Evolutionary conservation across 2,888 invertebrate genomes (phyloP).

Genomic region (Oscheius myriophilus): DNA sequence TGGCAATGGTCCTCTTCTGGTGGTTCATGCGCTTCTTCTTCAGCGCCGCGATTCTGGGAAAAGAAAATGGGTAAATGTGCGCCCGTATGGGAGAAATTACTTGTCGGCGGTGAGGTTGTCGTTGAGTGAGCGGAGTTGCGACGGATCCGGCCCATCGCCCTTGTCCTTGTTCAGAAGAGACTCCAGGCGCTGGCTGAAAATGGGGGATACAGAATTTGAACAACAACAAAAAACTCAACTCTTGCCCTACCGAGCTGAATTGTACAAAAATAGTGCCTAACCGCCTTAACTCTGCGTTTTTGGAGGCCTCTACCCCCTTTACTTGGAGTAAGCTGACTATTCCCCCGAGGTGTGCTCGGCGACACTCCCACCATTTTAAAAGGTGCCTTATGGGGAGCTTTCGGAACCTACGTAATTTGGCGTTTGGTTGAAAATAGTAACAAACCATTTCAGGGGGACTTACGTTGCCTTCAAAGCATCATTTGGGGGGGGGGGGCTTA

Average conservation of each 20-base stretch:
- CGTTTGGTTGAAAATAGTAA: no score
- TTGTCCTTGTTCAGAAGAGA: slow-evolving; percentile 23
- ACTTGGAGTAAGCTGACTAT: no score
- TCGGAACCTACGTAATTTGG: neutral
- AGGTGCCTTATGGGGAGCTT: neutral
- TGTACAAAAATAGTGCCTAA: no score
- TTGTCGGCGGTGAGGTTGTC: slow-evolving; percentile 98
- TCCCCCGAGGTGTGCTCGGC: neutral
- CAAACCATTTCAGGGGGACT: no score
- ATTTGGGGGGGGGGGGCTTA: no score
- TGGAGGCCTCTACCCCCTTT: no score
- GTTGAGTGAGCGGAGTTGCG: slow-evolving; percentile 82
- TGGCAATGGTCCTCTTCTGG: slow-evolving; percentile 53
- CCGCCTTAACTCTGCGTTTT: no score
- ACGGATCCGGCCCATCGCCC: slow-evolving; percentile 26
- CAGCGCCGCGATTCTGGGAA: slow-evolving; percentile 56
- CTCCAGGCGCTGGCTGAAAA: slow-evolving; percentile 25
- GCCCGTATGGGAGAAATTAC: slow-evolving; percentile 78
- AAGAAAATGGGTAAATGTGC: neutral
- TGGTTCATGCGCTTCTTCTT: slow-evolving; percentile 59
- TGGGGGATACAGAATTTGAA: no score
- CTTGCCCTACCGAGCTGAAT: no score
- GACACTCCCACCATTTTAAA: neutral
- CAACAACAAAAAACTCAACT: no score
- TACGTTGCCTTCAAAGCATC: no score